Evolutionary conservation across 1,140 invertebrate genomes (phyloP), one percentile per base, ranked within the genome.

Genomic region (Drosophila lacteicornis): DNA sequence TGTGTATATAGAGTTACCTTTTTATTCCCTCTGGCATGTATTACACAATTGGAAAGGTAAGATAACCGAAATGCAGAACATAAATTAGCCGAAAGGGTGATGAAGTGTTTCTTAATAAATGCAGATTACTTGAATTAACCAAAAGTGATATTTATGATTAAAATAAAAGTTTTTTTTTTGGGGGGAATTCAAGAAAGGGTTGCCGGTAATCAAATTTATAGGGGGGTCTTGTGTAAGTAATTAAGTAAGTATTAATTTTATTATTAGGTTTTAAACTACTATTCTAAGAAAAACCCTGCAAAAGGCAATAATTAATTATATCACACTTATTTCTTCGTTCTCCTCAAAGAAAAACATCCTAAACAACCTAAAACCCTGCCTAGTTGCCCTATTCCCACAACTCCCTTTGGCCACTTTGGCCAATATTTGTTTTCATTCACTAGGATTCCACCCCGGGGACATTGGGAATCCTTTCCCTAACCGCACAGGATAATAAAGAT

Each of bases 401-500:
- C 22, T 70, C 27, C 27, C 40, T 38, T 40, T 11, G 22, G n/a
- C n/a, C 53, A 75, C 60, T 66, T 55, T 13, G 56, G 22, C 22
- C 22, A 25, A 50, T 42, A 53, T 55, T 69, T 60, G 45, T 33
- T 74, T 75, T 46, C 60, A 80, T 80, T 80, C 80, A 80, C 19
- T 6, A 15, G 40, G 68, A 87, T 80, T 70, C 62, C 22, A 53
- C 83, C 77, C 78, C 49, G 11, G 84, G 68, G 83, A 87, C 7
- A 9, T 36, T 49, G 27, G 38, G 38, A 47, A 46, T 70, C 75
- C 65, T 73, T 73, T 61, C 22, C 25, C 46, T 17, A 57, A 58
- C 80, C 76, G 60, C 83, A 74, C 17, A 59, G 63, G 51, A 79
- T 82, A 84, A 88, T 88, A 88, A 88, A 88, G 87, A 88, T 75